Evolutionary conservation across 2,113 vertebrate genomes (phyloP), one percentile per base, ranked within the genome.

Genomic region (Carollia perspicillata): DNA sequence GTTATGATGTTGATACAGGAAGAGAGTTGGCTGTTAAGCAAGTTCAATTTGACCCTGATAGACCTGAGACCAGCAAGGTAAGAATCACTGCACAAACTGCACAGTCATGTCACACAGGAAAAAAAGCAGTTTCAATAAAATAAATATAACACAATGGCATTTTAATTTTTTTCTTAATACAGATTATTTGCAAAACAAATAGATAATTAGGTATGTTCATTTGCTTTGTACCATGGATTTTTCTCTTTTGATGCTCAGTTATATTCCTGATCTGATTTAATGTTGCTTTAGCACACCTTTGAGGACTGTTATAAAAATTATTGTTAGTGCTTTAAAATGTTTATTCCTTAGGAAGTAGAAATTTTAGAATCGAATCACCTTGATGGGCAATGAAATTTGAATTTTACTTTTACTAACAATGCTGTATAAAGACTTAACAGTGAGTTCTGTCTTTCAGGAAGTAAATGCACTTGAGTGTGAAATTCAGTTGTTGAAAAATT

Each of bases 21-120:
- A 98, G 99, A 97, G 99, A 99, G 95, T 97, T 99, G 96, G 99
- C 99, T 12, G 99, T 99, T 84, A 99, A 99, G 95, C 99, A 99
- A 98, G 99, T 99, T 95, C 99, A 99, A 95, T 99, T 99, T 98
- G 99, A 99, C 97, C 99, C 99, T 0, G 99, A 99, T 87, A 99
- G 99, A 96, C 99, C 99, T 0, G 99, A 99, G 97, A 99, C 99
- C 77, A 99, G 99, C 98, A 99, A 99, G 99, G 99, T 99, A 97
- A 98, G 98, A 42, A 35, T 72, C 72, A 60, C 5, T 49, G 6
- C 9, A 53, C 80, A 44, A 13, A 44, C 40, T 69, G 20, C n/a
- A 35, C 20, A 11, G 12, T 40, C 20, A 69, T 18, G 37, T 60
- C 35, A 37, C 68, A 37, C 18, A 6, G 44, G 28, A 49, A 44